A percentile compares a stretch with the other conserved stretches of the same genome.
Conservation (phyloP, 2,888 invertebrate species). For the Lamellibrachia satsuma region DNA sequence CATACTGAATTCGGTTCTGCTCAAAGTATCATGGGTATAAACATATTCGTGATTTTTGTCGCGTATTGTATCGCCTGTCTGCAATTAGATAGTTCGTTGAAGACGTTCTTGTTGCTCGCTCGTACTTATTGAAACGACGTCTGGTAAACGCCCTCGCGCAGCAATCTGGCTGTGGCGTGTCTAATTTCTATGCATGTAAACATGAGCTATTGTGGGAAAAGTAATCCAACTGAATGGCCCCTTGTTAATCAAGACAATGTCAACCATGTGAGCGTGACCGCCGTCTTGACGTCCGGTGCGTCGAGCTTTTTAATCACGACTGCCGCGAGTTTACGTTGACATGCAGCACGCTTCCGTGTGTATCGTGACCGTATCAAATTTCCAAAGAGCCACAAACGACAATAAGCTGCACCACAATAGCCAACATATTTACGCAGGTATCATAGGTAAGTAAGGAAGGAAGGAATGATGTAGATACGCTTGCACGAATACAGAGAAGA, state of each 20-base stretch:
- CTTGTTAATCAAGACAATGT: background rate
- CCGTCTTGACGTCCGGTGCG: background rate
- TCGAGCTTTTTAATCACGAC: background rate
- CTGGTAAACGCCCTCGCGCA: background rate
- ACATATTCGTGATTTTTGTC: too few species aligned
- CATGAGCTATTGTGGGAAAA: background rate
- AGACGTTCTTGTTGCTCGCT: too few species aligned
- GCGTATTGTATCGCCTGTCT: too few species aligned
- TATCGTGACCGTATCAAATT: background rate
- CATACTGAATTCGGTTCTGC: too few species aligned
- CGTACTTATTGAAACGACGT: too few species aligned
- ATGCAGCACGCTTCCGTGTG: background rate
- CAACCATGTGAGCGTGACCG: background rate
- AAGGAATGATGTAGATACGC: background rate
- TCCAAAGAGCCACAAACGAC: background rate
- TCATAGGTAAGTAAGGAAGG: background rate
- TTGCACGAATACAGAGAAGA: background rate
- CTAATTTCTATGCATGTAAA: background rate
- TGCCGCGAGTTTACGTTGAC: background rate
- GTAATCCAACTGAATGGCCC: background rate
- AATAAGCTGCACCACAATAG: background rate
- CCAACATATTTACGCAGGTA: background rate
- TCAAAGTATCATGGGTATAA: too few species aligned
- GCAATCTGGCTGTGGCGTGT: background rate
- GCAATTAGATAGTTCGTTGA: too few species aligned